phyloP scores from a whole-genome alignment of 2,113 vertebrate genomes.

The Tricholaema leucomelas region DNA sequence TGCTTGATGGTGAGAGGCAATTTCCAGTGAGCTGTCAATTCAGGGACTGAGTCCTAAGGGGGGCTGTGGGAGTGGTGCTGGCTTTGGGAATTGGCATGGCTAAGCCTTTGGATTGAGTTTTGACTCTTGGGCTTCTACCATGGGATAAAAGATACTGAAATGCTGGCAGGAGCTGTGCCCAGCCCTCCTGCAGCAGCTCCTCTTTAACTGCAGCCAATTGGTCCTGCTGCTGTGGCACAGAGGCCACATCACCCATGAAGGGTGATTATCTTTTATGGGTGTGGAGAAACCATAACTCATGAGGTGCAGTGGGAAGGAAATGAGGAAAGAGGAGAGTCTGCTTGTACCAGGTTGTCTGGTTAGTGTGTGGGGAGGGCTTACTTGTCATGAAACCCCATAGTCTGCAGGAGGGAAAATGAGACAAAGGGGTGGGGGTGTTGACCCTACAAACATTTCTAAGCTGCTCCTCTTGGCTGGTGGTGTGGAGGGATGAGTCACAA shows the following conservation, averaged over 20 bases:
- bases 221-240: constrained; percentile 48
- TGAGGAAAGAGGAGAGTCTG: constrained; percentile 1
- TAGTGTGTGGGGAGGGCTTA: not conserved
- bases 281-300: constrained; percentile 59
- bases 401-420: not conserved
- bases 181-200: constrained; percentile 43
- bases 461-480: not conserved
- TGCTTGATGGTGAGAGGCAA: rapidly evolving
- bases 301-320: constrained; percentile 45
- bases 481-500: not conserved
- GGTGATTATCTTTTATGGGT: constrained; percentile 73
- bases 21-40: rapidly evolving
- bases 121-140: not conserved
- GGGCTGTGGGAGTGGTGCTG: not conserved
- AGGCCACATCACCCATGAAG: constrained; percentile 73
- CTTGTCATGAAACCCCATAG: not conserved
- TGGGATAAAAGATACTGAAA: not conserved
- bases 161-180: not conserved
- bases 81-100: not conserved
- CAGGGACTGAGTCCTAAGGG: not conserved
- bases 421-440: not conserved
- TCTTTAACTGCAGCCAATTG: constrained; percentile 66
- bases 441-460: not conserved
- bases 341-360: not conserved
- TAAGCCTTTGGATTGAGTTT: not conserved